Conservation (phyloP, 2,888 invertebrate species). For the Eupithecia pulchellata region DNA sequence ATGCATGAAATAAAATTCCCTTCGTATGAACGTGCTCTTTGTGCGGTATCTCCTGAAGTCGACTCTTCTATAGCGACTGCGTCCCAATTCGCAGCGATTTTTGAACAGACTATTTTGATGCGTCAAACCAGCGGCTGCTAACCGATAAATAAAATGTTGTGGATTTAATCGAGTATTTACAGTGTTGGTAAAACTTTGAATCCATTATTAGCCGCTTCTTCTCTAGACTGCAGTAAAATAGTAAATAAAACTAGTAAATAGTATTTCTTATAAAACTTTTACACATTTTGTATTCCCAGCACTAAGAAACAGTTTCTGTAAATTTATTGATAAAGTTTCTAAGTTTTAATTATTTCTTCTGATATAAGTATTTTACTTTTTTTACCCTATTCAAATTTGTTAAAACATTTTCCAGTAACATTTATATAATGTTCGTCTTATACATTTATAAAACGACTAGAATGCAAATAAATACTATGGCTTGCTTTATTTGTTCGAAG, state of each 20-base stretch:
- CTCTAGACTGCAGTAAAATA: no score
- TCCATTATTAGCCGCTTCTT: no score
- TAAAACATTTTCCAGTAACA: not conserved
- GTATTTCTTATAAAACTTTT: no score
- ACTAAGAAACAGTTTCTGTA: no score
- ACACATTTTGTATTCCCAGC: no score
- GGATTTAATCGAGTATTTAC: no score
- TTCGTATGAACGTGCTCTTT: slow-evolving; percentile 59
- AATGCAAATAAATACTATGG: not conserved
- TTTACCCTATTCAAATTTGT: no score
- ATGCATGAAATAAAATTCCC: slow-evolving; percentile 69
- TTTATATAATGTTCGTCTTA: not conserved
- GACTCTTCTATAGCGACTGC: slow-evolving; percentile 22
- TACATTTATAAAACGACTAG: not conserved
- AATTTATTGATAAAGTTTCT: no score
- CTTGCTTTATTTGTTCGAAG: not conserved
- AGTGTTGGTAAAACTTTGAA: no score
- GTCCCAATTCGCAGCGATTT: not conserved
- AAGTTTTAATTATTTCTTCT: no score
- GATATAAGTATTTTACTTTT: no score
- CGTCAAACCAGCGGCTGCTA: not conserved
- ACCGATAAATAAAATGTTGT: not conserved
- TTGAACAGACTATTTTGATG: slow-evolving; percentile 1
- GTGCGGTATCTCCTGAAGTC: slow-evolving; percentile 51
- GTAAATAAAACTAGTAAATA: no score